phyloP scores from a whole-genome alignment of 1,140 invertebrate genomes.

The Carcinoscorpius rotundicauda region DNA sequence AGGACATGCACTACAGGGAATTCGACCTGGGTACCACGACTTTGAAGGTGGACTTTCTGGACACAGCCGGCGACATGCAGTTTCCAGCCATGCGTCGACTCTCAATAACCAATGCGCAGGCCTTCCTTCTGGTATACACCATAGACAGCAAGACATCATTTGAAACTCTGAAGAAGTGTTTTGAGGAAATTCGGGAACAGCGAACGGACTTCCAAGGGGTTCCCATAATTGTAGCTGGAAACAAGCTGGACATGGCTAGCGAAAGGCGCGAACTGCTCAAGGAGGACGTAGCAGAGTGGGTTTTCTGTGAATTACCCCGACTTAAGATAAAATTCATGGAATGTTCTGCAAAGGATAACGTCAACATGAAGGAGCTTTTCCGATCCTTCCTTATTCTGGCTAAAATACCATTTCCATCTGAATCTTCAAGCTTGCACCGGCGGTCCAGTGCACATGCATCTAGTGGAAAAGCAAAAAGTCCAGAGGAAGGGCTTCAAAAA shows the following conservation, averaged over 20 bases:
- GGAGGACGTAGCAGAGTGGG: conserved; percentile 66
- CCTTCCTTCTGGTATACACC: conserved; percentile 72
- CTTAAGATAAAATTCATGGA: conserved; percentile 44
- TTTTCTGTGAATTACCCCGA: conserved; percentile 54
- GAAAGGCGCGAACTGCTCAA: conserved; percentile 40
- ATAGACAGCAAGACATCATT: conserved; percentile 60
- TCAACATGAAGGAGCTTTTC: conserved; percentile 56
- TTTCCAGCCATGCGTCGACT: conserved; percentile 75
- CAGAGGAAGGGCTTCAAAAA: conserved; percentile 20
- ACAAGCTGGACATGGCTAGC: conserved; percentile 59
- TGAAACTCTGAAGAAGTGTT: conserved; percentile 59
- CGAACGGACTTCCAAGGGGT: conserved; percentile 63
- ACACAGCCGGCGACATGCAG: conserved; percentile 74
- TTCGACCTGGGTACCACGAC: conserved; percentile 57
- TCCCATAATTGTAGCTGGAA: conserved; percentile 72
- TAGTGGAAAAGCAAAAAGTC: conserved; percentile 15
- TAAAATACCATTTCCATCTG: conserved; percentile 23
- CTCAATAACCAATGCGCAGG: conserved; percentile 76
- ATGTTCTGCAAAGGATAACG: conserved; percentile 64
- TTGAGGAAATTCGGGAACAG: conserved; percentile 70
- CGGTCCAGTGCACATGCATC: conserved; percentile 56
- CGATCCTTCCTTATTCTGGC: conserved; percentile 28
- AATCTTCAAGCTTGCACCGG: conserved; percentile 46
- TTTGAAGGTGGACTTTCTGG: conserved; percentile 60
- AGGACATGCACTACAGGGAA: conserved; percentile 76